Evolutionary conservation across 2,888 invertebrate genomes (phyloP), one percentile per base, ranked within the genome.

Genomic region (Sylvicola cinctus): DNA sequence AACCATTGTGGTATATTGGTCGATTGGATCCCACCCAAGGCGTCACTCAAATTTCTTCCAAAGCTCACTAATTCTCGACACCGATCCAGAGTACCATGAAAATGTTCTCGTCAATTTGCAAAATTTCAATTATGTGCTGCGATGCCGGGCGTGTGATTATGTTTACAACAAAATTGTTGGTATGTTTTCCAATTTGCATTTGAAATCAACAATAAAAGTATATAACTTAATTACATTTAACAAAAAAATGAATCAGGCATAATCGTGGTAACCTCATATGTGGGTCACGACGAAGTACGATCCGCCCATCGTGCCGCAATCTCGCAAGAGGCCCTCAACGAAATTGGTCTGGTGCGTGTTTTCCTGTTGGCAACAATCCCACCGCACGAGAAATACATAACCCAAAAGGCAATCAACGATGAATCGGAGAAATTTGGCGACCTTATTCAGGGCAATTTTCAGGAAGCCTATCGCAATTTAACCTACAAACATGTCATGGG

Each of bases 401-500:
- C 58, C 1, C 75, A 77, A 52, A 48, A 55, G 6, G 65, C 70
- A 15, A 50, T 79, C 35, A 44, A 54, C 28, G 59, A 70, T 46
- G 83, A 84, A 50, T 68, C 66, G 40, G 46, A 57, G 16, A 58
- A 63, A 32, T 76, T 70, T 52, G 62, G 65, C 3, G 83, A 83
- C 45, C 60, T 83, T 14, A 49, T 83, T 10, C 80, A 81, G 58
- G 81, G 81, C 4, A 70, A 70, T 44, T 84, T 84, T 47, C 37
- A 60, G 2, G 84, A 84, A 56, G 70, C 74, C 31, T 84, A 84
- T 45, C 65, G 68, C 45, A 83, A 84, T 53, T 54, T 84, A n/a
- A 81, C 80, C 3, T 73, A 73, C 44, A 84, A 84, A 54, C 81
- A 84, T 47, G 51, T 77, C 0, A 81, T 83, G 80, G 83, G 83